Evolutionary conservation across 2,797 vertebrate species (phyloP).

Genomic region (Gymnothorax reevesii): DNA sequence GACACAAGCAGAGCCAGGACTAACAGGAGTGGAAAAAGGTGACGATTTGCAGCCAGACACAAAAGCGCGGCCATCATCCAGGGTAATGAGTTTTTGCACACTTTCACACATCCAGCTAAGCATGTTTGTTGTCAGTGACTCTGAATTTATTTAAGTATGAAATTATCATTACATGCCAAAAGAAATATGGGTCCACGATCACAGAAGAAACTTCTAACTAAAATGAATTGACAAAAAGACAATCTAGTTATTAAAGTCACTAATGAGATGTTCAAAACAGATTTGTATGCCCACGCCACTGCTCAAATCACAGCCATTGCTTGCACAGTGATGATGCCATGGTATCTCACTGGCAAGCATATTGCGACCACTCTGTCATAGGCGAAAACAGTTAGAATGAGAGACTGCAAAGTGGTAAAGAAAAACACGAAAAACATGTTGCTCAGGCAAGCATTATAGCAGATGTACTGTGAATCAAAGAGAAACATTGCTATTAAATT

Average conservation of each 20-base stretch:
- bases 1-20: too few relatives aligned
- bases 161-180: conserved; percentile 46
- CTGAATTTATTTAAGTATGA: too few relatives aligned
- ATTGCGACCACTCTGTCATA: conserved; percentile 48
- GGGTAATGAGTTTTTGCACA: too few relatives aligned
- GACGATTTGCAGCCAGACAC: too few relatives aligned
- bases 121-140: too few relatives aligned
- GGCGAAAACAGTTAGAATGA: conserved; percentile 37
- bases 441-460: conserved; percentile 38
- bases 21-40: too few relatives aligned
- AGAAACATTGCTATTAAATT: conserved; percentile 40
- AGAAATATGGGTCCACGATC: conserved; percentile 40
- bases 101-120: too few relatives aligned
- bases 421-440: conserved; percentile 45
- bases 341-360: conserved; percentile 44
- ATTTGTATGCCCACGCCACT: conserved; percentile 24
- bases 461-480: conserved; percentile 38
- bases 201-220: conserved; percentile 49
- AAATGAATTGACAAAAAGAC: conserved; percentile 49
- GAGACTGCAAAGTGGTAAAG: conserved; percentile 32
- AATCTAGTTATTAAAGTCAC: conserved; percentile 33
- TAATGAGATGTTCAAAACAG: background rate
- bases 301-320: conserved; percentile 36
- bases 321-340: conserved; percentile 30
- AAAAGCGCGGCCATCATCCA: too few relatives aligned